These are phyloP conservation scores for Brachionichthys hirsutus DNA, from an alignment of 2,113 vertebrate species.

Conservation along the genomic window DNA sequence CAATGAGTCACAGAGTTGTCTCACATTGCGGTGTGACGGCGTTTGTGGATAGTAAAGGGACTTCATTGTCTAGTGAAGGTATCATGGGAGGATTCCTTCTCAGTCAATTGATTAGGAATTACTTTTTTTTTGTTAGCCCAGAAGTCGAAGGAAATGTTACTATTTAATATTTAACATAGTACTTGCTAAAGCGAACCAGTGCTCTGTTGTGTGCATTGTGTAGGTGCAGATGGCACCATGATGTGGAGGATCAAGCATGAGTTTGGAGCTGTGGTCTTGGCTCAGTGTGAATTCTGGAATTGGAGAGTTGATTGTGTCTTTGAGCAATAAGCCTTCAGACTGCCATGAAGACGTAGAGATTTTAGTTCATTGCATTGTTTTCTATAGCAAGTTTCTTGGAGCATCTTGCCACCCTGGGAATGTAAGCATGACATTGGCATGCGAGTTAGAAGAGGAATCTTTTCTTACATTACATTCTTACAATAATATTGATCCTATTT, in stretches of 20 bases:
- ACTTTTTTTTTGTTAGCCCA: too few species aligned
- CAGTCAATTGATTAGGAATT: neutral
- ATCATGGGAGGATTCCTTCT: neutral
- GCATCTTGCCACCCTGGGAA: conserved; percentile 36
- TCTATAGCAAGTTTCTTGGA: conserved; percentile 5
- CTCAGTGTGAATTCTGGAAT: conserved; percentile 24
- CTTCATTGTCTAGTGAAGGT: neutral
- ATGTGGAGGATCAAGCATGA: conserved; percentile 37
- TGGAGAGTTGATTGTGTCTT: conserved; percentile 18
- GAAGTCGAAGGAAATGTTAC: too few species aligned
- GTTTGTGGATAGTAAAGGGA: neutral
- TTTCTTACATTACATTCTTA: neutral
- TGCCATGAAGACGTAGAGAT: neutral
- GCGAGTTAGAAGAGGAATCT: conserved; percentile 18
- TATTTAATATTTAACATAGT: neutral
- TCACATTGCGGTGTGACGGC: neutral
- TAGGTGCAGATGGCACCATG: neutral
- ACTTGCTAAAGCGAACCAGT: neutral
- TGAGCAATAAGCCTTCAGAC: neutral
- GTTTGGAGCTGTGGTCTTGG: conserved; percentile 18
- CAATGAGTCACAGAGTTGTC: too few species aligned
- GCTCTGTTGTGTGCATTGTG: neutral
- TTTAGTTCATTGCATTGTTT: conserved; percentile 3
- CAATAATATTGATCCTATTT: neutral
- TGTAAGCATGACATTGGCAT: conserved; percentile 58